A percentile compares a stretch with the other conserved stretches of the same genome.
Evolutionary conservation across 2,888 invertebrate genomes (phyloP).

Genomic region (Onthophagus sagittarius): DNA sequence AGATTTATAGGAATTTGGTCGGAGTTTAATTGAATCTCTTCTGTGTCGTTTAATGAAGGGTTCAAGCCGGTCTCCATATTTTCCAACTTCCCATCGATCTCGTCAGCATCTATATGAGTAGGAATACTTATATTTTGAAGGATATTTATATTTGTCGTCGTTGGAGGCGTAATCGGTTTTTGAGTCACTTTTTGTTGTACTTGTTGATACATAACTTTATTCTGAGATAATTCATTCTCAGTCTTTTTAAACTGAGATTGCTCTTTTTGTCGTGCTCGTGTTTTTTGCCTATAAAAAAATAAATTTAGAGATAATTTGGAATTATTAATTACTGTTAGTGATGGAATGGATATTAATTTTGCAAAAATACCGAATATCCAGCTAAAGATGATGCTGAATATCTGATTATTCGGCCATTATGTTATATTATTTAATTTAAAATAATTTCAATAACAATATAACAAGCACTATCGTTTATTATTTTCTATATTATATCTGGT

Average conservation of each 20-base stretch:
- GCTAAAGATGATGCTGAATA: too few species aligned
- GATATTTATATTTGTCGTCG: conserved; percentile 42
- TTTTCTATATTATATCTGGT: too few species aligned
- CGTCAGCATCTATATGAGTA: conserved; percentile 28
- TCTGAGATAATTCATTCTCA: conserved; percentile 19
- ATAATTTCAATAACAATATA: too few species aligned
- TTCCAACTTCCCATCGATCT: conserved; percentile 19
- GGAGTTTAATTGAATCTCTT: background rate
- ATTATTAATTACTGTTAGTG: too few species aligned
- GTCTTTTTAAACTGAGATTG: conserved; percentile 29
- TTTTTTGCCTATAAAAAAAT: conserved; percentile 35
- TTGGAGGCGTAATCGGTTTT: conserved; percentile 16
- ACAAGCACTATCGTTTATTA: too few species aligned
- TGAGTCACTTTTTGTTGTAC: conserved; percentile 22
- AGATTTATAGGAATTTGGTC: background rate
- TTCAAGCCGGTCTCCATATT: background rate
- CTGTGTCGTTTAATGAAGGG: background rate
- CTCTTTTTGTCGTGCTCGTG: conserved; percentile 34
- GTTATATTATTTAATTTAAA: too few species aligned
- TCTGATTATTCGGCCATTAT: too few species aligned
- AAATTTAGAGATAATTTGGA: background rate
- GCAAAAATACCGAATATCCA: too few species aligned
- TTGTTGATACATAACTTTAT: conserved; percentile 24
- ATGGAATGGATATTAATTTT: too few species aligned
- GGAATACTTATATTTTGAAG: conserved; percentile 42